A percentile compares a stretch with the other conserved stretches of the same genome.
Evolutionary conservation across 2,888 invertebrate genomes (phyloP).

Genomic region (Steromphala cineraria): DNA sequence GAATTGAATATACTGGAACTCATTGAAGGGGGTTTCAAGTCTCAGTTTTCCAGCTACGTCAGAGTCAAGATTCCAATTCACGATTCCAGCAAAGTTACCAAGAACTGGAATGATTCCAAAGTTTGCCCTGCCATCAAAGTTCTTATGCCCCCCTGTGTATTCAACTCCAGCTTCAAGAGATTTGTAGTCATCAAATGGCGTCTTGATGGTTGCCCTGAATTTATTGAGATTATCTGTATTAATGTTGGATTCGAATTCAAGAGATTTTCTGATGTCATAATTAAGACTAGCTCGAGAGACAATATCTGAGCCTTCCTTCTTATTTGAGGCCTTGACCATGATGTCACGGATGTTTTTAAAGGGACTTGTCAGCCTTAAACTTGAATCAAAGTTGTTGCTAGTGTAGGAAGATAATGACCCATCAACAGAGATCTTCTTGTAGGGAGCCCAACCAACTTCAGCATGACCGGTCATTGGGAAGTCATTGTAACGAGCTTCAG

Average conservation of each 20-base stretch:
- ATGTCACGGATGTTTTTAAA: constrained; percentile 29
- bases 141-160: not conserved
- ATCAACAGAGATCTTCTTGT: constrained; percentile 40
- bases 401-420: constrained; percentile 36
- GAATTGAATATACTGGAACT: constrained; percentile 40
- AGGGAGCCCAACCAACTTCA: constrained; percentile 37
- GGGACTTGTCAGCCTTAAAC: constrained; percentile 38
- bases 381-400: constrained; percentile 27
- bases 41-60: constrained; percentile 41
- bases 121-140: constrained; percentile 36
- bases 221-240: constrained; percentile 6
- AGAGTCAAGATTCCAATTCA: constrained; percentile 28
- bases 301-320: constrained; percentile 29
- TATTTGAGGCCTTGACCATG: constrained; percentile 29
- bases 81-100: constrained; percentile 33
- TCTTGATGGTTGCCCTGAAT: constrained; percentile 27
- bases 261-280: constrained; percentile 30
- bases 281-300: constrained; percentile 28
- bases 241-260: constrained; percentile 19
- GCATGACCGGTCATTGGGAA: constrained; percentile 44
- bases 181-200: constrained; percentile 28
- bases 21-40: constrained; percentile 46
- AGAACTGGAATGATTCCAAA: constrained; percentile 42
- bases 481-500: constrained; percentile 34
- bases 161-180: constrained; percentile 30